Conservation (phyloP, 2,888 invertebrate genomes). For the Phyto melanocephala region DNA sequence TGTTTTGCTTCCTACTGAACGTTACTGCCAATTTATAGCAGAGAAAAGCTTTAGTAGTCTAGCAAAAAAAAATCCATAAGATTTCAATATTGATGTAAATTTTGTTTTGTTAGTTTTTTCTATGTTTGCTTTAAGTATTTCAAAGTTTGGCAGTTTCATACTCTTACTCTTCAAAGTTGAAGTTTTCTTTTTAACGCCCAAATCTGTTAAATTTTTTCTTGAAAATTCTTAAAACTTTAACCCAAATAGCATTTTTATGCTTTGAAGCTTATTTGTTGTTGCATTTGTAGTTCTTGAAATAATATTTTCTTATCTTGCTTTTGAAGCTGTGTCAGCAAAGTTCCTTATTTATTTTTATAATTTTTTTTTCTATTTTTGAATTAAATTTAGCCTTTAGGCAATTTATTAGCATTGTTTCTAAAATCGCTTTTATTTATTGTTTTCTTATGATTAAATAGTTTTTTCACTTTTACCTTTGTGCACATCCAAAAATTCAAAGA, state of each 20-base stretch:
- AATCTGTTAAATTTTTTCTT: not conserved
- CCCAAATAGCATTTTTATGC: not conserved
- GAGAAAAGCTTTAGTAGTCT: not conserved
- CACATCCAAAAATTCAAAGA: no score
- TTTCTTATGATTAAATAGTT: no score
- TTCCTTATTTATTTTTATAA: not conserved
- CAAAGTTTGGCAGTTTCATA: not conserved
- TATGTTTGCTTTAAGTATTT: not conserved
- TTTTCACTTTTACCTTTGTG: no score
- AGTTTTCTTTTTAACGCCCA: not conserved
- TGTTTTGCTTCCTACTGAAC: not conserved
- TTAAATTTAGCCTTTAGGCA: not conserved
- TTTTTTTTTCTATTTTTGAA: not conserved
- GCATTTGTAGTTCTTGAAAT: not conserved
- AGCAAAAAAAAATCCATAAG: not conserved
- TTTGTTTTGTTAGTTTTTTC: not conserved
- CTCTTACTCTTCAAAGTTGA: not conserved
- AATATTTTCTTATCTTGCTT: no score
- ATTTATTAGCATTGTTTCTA: not conserved
- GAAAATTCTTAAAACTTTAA: not conserved
- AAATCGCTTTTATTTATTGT: not conserved
- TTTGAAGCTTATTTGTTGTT: not conserved
- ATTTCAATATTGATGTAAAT: not conserved
- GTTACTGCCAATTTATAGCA: not conserved
- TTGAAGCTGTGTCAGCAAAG: not conserved